A percentile compares a stretch with the other conserved stretches of the same genome.
These are phyloP conservation scores for Sus cebifrons DNA, from an alignment of 2,797 vertebrate species.

Conservation along the genomic window DNA sequence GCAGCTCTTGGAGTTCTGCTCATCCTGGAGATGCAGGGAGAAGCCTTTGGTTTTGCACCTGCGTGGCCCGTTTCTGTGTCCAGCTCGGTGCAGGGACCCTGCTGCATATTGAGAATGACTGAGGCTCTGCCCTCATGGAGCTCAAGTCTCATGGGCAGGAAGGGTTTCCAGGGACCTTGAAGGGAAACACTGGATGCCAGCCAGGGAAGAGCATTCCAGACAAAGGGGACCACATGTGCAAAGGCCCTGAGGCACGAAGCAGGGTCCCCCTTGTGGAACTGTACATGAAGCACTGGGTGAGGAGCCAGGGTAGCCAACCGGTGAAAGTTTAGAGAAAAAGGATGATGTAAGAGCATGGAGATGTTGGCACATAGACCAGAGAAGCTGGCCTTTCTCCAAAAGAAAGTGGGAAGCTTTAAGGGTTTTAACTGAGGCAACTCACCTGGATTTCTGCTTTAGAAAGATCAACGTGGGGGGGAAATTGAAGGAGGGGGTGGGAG, in stretches of 20 bases:
- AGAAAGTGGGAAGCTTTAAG: not conserved
- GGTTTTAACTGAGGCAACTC: not conserved
- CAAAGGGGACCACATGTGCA: not conserved
- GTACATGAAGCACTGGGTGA: fast-evolving
- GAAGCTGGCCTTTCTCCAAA: not conserved
- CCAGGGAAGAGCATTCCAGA: not conserved
- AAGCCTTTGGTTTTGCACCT: not conserved
- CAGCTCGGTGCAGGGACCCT: not conserved
- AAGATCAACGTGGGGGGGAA: not conserved
- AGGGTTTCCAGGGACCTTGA: not conserved
- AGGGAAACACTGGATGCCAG: not conserved
- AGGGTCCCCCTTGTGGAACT: not conserved
- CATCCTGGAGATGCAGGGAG: not conserved
- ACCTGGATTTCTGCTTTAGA: not conserved
- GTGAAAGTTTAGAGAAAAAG: not conserved
- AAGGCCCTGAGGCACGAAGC: conserved; percentile 15
- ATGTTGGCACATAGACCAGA: not conserved
- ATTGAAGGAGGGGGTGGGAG: not conserved
- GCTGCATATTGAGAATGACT: too few species aligned
- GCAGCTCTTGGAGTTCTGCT: not conserved
- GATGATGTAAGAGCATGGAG: not conserved
- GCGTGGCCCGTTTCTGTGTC: fast-evolving
- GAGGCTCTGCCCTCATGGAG: not conserved
- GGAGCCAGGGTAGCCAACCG: not conserved
- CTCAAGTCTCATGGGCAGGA: not conserved